phyloP scores from a whole-genome alignment of 2,113 vertebrate species.

The Cryptomyrus ogoouensis region DNA sequence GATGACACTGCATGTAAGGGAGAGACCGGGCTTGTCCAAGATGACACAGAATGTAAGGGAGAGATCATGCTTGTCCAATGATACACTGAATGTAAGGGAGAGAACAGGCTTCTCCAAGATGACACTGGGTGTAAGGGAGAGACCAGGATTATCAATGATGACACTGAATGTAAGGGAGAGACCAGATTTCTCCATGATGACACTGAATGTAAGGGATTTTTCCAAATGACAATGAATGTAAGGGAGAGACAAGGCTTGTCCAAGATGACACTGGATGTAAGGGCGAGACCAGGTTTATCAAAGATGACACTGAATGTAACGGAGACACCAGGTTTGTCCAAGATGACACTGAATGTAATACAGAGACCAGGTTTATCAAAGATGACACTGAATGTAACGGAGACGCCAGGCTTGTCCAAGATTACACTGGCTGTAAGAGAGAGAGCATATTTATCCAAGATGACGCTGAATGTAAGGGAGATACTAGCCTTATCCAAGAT shows the following conservation, averaged over 20 bases:
- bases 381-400: too few relatives aligned
- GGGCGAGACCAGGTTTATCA: not conserved
- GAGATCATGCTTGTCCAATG: not conserved
- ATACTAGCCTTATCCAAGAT: not conserved
- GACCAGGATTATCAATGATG: not conserved
- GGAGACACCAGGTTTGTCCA: not conserved
- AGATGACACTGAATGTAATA: not conserved
- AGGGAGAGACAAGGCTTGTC: not conserved
- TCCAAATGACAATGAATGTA: not conserved
- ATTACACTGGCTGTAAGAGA: not conserved
- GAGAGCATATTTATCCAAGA: not conserved
- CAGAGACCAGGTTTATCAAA: not conserved
- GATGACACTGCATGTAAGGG: too few relatives aligned
- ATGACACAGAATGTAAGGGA: too few relatives aligned
- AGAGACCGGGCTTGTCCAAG: too few relatives aligned
- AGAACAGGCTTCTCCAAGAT: too few relatives aligned
- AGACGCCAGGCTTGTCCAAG: not conserved
- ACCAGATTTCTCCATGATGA: not conserved
- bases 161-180: not conserved
- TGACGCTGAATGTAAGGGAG: not conserved
- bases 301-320: not conserved
- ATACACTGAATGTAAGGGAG: not conserved
- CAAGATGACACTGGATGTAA: not conserved
- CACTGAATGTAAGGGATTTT: not conserved
- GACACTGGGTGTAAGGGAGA: not conserved